These are phyloP conservation scores for Microdon myrmicae DNA, from an alignment of 2,888 invertebrate species.

Conservation along the genomic window DNA sequence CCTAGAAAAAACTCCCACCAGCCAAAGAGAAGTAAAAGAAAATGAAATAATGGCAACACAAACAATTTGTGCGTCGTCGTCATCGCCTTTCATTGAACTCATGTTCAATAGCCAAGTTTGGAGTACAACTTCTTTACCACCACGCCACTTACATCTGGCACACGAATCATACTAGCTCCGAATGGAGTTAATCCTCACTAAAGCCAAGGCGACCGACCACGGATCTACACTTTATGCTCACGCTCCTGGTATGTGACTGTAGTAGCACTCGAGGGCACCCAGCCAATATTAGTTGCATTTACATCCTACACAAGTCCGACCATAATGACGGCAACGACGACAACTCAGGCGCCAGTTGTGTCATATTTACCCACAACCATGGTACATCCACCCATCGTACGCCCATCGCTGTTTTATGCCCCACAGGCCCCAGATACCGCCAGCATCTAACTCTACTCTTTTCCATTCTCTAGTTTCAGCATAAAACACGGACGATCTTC, in stretches of 20 bases:
- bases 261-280: slow-evolving; percentile 51
- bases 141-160: slow-evolving; percentile 47
- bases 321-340: slow-evolving; percentile 39
- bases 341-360: slow-evolving; percentile 51
- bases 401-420: slow-evolving; percentile 9
- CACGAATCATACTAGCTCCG: slow-evolving; percentile 28
- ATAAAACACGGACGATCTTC: slow-evolving; percentile 38
- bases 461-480: slow-evolving; percentile 14
- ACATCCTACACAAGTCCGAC: slow-evolving; percentile 32
- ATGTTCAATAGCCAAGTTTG: slow-evolving; percentile 49
- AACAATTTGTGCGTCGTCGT: slow-evolving; percentile 43
- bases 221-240: slow-evolving; percentile 33
- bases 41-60: slow-evolving; percentile 4
- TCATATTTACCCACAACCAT: slow-evolving; percentile 49
- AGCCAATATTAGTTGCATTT: slow-evolving; percentile 49
- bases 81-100: slow-evolving; percentile 31
- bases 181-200: slow-evolving; percentile 13
- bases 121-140: slow-evolving; percentile 29
- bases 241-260: slow-evolving; percentile 46
- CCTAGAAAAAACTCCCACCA: too few species aligned
- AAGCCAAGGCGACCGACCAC: slow-evolving; percentile 32
- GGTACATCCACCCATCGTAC: slow-evolving; percentile 31
- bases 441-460: not conserved
- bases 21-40: not conserved
- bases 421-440: slow-evolving; percentile 28